Conservation (phyloP, 2,797 vertebrate genomes). For the Anguilla obscura region DNA sequence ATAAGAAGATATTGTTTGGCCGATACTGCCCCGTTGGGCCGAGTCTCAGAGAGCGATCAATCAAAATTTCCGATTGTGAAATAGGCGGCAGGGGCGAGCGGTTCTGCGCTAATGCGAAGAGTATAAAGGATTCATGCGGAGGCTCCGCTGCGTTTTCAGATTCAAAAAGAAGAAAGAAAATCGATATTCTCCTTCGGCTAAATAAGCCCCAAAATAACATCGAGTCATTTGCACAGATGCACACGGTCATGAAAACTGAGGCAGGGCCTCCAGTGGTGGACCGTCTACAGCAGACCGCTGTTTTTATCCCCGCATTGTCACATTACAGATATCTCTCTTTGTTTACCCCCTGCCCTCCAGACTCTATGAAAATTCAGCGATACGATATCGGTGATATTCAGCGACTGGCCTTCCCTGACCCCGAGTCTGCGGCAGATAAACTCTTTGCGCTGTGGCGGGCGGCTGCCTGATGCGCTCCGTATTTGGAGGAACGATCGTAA, state of each 20-base stretch:
- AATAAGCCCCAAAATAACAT: slow-evolving; percentile 71
- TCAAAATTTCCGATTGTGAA: slow-evolving; percentile 47
- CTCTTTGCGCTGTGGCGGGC: not conserved
- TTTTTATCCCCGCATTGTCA: slow-evolving; percentile 31
- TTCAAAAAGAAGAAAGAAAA: slow-evolving; percentile 71
- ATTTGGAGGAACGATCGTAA: not conserved
- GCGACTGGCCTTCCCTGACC: not conserved
- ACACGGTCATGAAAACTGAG: slow-evolving; percentile 70
- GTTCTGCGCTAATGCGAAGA: slow-evolving; percentile 82
- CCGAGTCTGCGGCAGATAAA: not conserved
- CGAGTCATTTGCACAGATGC: slow-evolving; percentile 71
- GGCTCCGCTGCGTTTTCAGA: slow-evolving; percentile 72
- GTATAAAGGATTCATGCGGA: slow-evolving; percentile 81
- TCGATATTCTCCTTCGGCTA: slow-evolving; percentile 70
- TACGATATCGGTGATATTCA: not conserved
- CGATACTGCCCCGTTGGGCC: slow-evolving; percentile 4
- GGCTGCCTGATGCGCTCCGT: not conserved
- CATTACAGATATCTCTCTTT: slow-evolving; percentile 28
- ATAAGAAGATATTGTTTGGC: not conserved
- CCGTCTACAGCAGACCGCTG: slow-evolving; percentile 27
- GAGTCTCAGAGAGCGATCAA: slow-evolving; percentile 38
- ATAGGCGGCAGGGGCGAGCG: slow-evolving; percentile 53
- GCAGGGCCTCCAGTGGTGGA: slow-evolving; percentile 14
- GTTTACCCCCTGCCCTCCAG: slow-evolving; percentile 15
- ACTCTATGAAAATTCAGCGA: not conserved